These are phyloP conservation scores for Sus scrofa DNA, from an alignment of 2,113 vertebrate species.

Conservation along the genomic window DNA sequence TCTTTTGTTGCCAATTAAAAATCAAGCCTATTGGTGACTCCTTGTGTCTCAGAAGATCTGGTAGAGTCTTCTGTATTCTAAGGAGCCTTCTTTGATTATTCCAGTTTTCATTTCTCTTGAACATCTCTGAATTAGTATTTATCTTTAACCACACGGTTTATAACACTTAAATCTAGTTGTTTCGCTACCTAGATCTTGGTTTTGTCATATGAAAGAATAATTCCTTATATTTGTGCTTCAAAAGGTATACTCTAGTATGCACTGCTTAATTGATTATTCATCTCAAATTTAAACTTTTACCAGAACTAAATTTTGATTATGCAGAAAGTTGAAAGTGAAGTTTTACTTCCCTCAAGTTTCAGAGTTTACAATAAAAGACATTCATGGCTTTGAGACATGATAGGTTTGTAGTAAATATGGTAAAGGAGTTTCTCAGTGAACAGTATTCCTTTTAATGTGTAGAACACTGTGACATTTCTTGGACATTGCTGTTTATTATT, in stretches of 20 bases:
- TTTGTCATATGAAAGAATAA: neutral
- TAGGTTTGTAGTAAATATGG: neutral
- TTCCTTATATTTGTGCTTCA: neutral
- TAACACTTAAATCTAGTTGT: neutral
- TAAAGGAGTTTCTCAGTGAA: constrained; percentile 9
- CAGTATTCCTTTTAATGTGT: neutral
- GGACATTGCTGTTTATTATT: neutral
- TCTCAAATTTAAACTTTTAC: neutral
- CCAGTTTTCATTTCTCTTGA: neutral
- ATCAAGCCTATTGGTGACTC: neutral
- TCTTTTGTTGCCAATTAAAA: neutral
- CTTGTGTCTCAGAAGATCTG: neutral
- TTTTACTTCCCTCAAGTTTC: neutral
- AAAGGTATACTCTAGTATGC: neutral
- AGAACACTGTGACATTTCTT: neutral
- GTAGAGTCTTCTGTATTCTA: neutral
- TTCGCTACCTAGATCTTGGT: neutral
- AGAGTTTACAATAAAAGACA: neutral
- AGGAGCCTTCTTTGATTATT: neutral
- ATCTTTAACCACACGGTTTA: constrained; percentile 18
- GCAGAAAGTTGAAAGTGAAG: neutral
- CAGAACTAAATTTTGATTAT: neutral
- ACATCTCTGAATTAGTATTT: neutral
- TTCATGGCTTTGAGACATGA: neutral
- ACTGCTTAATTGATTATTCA: neutral